Conservation (phyloP, 2,888 invertebrate species). For the Tuta absoluta region DNA sequence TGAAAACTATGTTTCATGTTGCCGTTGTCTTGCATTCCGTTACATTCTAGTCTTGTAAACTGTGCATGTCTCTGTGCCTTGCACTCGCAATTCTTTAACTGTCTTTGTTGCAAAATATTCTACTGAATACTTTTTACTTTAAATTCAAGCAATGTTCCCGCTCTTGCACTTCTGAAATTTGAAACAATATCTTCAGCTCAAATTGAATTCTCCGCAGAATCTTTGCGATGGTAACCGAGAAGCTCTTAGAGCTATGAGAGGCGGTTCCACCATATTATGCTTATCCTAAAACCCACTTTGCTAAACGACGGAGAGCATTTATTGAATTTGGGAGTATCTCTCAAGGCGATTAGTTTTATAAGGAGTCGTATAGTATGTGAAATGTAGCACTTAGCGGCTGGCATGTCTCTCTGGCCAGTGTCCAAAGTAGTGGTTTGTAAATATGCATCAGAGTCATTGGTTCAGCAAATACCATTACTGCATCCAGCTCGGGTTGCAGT, state of each 20-base stretch:
- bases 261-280: conserved; percentile 18
- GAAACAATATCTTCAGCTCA: conserved; percentile 22
- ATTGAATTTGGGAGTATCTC: conserved; percentile 37
- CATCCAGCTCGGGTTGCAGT: conserved; percentile 13
- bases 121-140: conserved; percentile 16
- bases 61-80: conserved; percentile 1
- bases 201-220: conserved; percentile 17
- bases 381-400: conserved; percentile 37
- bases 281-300: conserved; percentile 27
- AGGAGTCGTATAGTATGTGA: conserved; percentile 38
- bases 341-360: conserved; percentile 46
- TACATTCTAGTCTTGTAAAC: background rate
- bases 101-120: conserved; percentile 14
- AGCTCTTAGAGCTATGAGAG: conserved; percentile 22
- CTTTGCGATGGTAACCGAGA: conserved; percentile 7
- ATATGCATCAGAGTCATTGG: conserved; percentile 32
- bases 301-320: conserved; percentile 27
- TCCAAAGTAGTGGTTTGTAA: conserved; percentile 34
- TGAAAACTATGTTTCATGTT: background rate
- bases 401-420: conserved; percentile 35
- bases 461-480: conserved; percentile 30
- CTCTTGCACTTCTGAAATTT: conserved; percentile 18
- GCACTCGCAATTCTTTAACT: background rate
- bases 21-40: background rate
- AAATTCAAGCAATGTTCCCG: conserved; percentile 15